Base-by-base conservation (phyloP, 2,888 invertebrate species). In the Drosophila meridiana region DNA sequence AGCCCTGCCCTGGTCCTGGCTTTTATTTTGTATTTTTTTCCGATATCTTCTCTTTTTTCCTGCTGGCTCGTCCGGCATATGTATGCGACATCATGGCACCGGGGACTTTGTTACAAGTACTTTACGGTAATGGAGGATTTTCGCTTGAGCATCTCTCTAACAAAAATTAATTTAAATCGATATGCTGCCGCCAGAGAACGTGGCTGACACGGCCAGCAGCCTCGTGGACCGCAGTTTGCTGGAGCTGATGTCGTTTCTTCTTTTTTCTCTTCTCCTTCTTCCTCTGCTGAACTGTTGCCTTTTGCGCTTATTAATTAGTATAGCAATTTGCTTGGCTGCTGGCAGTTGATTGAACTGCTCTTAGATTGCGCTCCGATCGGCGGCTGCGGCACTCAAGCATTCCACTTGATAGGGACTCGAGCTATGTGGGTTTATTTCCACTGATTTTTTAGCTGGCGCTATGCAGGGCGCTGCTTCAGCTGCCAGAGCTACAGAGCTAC, bases 71-170 rank as follows among this genome's bases (percentile, higher is more conserved):
- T 78, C 78, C 78, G 69, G 78, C 78, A 81, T 78, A 83, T 76
- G 83, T 78, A 82, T 82, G 88, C 87, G 87, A 82, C 85, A 87
- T 79, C 89, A 82, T 84, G 90, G 83, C 90, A 88, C 84, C 79
- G 73, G 78, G 82, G 90, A 89, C 92, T 91, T 90, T 89, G 87
- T 91, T 91, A 87, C 89, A 90, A 92, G 92, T 92, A 92, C 92
- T 91, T 92, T 92, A 92, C 92, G 89, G 90, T 92, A 92, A 92
- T 92, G 91, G 92, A 90, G 92, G 92, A 91, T 92, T 92, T 92
- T 90, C 92, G 90, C 89, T 91, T 92, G 92, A 92, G 92, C 92
- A 92, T 92, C 91, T 90, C 91, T 92, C 92, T 91, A 92, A 92
- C 92, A 92, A 91, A 92, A 92, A 92, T 92, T 92, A 92, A 92